These are phyloP conservation scores for Teinopalpus imperialis DNA, from an alignment of 2,888 invertebrate species.

Conservation along the genomic window DNA sequence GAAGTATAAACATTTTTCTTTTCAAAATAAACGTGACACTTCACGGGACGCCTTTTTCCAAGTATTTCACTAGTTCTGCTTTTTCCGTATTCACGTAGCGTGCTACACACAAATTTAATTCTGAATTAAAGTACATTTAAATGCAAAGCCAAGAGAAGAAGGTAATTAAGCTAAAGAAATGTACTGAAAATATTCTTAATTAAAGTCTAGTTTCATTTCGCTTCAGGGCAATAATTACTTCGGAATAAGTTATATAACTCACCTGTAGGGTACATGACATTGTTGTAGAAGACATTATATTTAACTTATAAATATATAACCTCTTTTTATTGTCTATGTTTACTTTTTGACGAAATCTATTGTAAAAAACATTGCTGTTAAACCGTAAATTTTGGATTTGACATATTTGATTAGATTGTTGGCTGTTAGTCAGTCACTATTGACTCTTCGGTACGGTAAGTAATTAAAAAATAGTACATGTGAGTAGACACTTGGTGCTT, in stretches of 20 bases:
- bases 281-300: too few relatives aligned
- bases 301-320: too few relatives aligned
- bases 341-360: too few relatives aligned
- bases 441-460: too few relatives aligned
- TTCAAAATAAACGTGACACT: slow-evolving; percentile 26
- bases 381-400: too few relatives aligned
- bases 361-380: too few relatives aligned
- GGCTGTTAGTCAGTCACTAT: too few relatives aligned
- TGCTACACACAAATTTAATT: slow-evolving; percentile 62
- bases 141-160: slow-evolving; percentile 65
- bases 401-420: too few relatives aligned
- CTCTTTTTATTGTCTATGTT: too few relatives aligned
- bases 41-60: slow-evolving; percentile 30
- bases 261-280: neutral
- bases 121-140: slow-evolving; percentile 69
- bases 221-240: slow-evolving; percentile 14
- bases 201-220: slow-evolving; percentile 35
- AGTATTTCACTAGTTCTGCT: slow-evolving; percentile 22
- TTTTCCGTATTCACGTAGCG: slow-evolving; percentile 39
- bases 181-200: slow-evolving; percentile 63
- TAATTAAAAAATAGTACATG: too few relatives aligned
- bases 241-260: neutral
- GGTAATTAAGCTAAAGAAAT: slow-evolving; percentile 66
- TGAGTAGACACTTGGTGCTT: too few relatives aligned
- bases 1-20: neutral